These are phyloP conservation scores for Myzus persicae DNA, from an alignment of 1,140 invertebrate genomes.

Conservation along the genomic window DNA sequence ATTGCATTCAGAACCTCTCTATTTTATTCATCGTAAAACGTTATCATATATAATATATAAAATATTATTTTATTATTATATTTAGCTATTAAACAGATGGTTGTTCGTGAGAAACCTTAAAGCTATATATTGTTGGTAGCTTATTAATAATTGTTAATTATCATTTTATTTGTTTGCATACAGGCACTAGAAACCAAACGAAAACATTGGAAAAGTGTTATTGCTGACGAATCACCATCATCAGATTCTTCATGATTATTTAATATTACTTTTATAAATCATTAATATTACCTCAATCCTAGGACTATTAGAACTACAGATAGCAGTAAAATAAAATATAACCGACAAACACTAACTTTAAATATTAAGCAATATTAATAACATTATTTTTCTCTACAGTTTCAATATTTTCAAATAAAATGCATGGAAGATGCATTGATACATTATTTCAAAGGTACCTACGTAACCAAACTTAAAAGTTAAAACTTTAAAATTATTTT, in stretches of 20 bases:
- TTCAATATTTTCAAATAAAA: too few species aligned
- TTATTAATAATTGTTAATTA: background rate
- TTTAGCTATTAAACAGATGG: background rate
- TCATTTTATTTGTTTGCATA: background rate
- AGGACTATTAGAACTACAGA: background rate
- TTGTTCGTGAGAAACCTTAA: background rate
- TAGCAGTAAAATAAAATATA: background rate
- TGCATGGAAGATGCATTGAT: too few species aligned
- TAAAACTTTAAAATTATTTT: background rate
- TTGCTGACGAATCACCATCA: constrained; percentile 49
- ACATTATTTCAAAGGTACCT: too few species aligned
- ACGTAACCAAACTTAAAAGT: too few species aligned
- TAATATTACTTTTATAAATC: background rate
- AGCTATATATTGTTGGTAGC: background rate
- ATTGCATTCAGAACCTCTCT: too few species aligned
- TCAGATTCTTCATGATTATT: constrained; percentile 48
- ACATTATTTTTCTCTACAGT: background rate
- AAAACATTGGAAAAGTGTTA: constrained; percentile 54
- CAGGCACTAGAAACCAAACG: constrained; percentile 49
- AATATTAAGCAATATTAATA: background rate
- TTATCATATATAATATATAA: background rate
- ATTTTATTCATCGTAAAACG: background rate
- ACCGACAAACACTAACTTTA: background rate
- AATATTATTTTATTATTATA: background rate
- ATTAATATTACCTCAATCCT: background rate